These are phyloP conservation scores for Dendrocincla fuliginosa DNA, from an alignment of 2,797 vertebrate species.

Conservation along the genomic window DNA sequence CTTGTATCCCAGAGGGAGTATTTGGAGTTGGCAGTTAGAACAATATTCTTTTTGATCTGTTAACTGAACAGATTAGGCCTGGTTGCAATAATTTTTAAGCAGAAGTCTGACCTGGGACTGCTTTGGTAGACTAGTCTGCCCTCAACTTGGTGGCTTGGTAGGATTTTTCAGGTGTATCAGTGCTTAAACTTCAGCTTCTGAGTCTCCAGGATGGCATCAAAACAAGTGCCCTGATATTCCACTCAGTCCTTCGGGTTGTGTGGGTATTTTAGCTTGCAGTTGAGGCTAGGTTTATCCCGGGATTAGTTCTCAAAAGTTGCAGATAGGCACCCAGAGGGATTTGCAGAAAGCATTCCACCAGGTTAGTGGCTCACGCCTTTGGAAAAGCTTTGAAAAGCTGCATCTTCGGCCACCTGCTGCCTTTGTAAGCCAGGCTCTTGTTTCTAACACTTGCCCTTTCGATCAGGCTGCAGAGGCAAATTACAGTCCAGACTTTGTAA, in stretches of 20 bases:
- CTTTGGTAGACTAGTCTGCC: neutral
- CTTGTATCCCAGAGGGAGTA: slow-evolving; percentile 3
- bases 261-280: neutral
- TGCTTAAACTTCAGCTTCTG: neutral
- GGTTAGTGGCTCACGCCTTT: slow-evolving; percentile 29
- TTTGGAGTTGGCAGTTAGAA: slow-evolving; percentile 56
- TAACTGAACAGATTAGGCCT: slow-evolving; percentile 27
- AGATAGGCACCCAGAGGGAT: slow-evolving; percentile 9
- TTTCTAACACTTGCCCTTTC: slow-evolving; percentile 38
- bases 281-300: slow-evolving; percentile 3
- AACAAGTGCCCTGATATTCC: neutral
- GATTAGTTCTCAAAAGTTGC: slow-evolving; percentile 41
- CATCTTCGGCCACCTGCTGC: slow-evolving; percentile 41
- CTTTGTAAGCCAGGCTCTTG: neutral
- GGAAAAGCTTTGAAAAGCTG: slow-evolving; percentile 47
- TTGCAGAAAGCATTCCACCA: slow-evolving; percentile 24
- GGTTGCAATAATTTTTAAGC: neutral
- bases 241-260: neutral
- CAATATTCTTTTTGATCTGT: slow-evolving; percentile 52
- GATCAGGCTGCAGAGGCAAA: neutral
- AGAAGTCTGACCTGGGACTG: neutral
- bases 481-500: neutral
- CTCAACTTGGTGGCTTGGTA: neutral
- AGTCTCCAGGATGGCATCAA: neutral
- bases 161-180: neutral